These are phyloP conservation scores for Lepidurus packardi DNA, from an alignment of 1,140 invertebrate genomes.

Conservation along the genomic window DNA sequence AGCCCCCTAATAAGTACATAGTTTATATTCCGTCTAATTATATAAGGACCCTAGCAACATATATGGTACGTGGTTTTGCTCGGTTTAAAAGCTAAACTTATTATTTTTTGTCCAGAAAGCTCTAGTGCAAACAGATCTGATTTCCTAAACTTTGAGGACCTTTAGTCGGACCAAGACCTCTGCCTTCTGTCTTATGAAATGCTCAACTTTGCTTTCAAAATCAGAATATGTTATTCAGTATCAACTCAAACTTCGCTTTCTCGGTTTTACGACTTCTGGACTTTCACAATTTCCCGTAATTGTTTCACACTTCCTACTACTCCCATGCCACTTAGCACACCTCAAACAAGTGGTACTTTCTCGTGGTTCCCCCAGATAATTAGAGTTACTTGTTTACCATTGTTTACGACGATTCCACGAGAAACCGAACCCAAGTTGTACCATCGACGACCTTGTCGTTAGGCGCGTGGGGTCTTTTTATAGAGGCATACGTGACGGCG, in stretches of 20 bases:
- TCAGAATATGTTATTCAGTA: neutral
- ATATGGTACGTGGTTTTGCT: neutral
- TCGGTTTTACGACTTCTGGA: neutral
- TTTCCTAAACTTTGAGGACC: neutral
- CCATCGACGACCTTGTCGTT: constrained; percentile 4
- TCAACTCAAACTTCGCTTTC: neutral
- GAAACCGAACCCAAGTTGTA: neutral
- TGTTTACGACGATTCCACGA: neutral
- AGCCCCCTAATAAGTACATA: neutral
- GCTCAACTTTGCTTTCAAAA: neutral
- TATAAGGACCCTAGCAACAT: neutral
- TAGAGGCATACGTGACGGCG: constrained; percentile 12
- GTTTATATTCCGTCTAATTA: neutral
- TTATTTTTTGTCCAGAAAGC: neutral
- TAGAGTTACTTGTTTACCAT: neutral
- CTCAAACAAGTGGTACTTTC: neutral
- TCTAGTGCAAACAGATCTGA: constrained; percentile 9
- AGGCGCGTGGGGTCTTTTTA: neutral
- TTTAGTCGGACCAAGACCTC: neutral
- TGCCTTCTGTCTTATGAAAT: neutral
- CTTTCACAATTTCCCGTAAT: neutral
- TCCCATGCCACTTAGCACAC: neutral
- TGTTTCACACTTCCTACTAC: neutral
- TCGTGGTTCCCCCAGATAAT: neutral
- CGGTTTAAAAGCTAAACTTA: neutral